Evolutionary conservation across 2,797 vertebrate species (phyloP).

Genomic region (Nannoperca australis): DNA sequence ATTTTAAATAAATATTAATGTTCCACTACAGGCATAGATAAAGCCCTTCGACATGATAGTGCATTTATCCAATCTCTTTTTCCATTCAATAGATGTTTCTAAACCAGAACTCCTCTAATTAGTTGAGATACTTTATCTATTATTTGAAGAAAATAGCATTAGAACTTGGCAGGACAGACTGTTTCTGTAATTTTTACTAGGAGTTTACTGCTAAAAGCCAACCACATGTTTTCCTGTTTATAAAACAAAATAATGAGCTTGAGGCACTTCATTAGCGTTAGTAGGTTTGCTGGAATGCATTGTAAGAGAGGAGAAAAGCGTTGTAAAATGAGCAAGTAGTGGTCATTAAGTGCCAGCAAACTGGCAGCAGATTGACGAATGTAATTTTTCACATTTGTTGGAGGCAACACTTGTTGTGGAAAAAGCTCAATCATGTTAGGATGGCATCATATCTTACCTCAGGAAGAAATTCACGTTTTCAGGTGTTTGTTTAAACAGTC

Average conservation of each 20-base stretch:
- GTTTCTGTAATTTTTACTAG: slow-evolving; percentile 42
- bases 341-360: slow-evolving; percentile 28
- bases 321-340: slow-evolving; percentile 37
- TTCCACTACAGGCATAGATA: not conserved
- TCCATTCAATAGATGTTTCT: slow-evolving; percentile 7
- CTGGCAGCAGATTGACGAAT: slow-evolving; percentile 1
- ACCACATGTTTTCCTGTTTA: slow-evolving; percentile 62
- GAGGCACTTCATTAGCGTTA: slow-evolving; percentile 56
- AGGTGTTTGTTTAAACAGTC: slow-evolving; percentile 87
- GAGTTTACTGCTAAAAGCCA: slow-evolving; percentile 43
- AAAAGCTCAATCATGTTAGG: not conserved
- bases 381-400: slow-evolving; percentile 9
- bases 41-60: not conserved
- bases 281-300: slow-evolving; percentile 56
- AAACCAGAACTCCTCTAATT: slow-evolving; percentile 32
- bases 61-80: slow-evolving; percentile 10
- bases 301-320: slow-evolving; percentile 22
- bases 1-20: not conserved
- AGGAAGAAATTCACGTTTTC: slow-evolving; percentile 86
- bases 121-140: slow-evolving; percentile 19
- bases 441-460: slow-evolving; percentile 80
- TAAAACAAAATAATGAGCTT: slow-evolving; percentile 65
- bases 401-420: slow-evolving; percentile 10
- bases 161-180: slow-evolving; percentile 25
- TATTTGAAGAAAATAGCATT: slow-evolving; percentile 10